Evolutionary conservation across 2,888 invertebrate species (phyloP), one percentile per base, ranked within the genome.

Genomic region (Chloromyia formosa): DNA sequence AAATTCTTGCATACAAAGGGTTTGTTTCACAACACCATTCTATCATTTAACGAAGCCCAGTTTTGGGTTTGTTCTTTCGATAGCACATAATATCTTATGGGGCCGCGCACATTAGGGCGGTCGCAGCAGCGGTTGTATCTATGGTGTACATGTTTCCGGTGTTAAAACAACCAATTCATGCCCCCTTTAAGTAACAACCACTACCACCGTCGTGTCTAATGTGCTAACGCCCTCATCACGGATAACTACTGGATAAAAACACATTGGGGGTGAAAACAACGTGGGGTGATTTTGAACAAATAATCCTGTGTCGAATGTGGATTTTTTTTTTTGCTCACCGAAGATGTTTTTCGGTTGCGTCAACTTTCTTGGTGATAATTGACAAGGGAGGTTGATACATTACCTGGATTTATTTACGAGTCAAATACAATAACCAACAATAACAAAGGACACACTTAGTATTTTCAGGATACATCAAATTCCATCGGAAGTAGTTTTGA

Each of bases 281-380:
- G 27, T 35, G 27, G 27, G n/a, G 27, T 7, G 27, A 35, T 53
- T 53, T 16, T 14, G 16, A 53, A 53, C 53, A 62, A 45, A 56
- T 10, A 71, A 71, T 71, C 71, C 71, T 9, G 10, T 71, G 56
- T 71, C 58, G 40, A 40, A 35, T 71, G 56, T 35, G 71, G 71
- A 71, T 71, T 71, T 71, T 56, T 4, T 35, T 35, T 35, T 35
- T 35, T 35, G 27, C 7, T 35, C 27, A 35, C 27, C 27, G 27
- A 35, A 35, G 7, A 35, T 2, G 27, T 14, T 27, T 35, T 54
- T 64, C 58, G 18, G 58, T 58, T 22, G 58, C 27, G 16, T 27
- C 23, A 27, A 35, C 1, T 40, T 5, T 40, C 18, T 62, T 40
- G 1, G 62, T 62, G 40, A 7, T 35, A 35, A 35, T 35, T 35